These are phyloP conservation scores for Trichogramma pretiosum DNA, from an alignment of 1,140 invertebrate genomes.

Conservation along the genomic window DNA sequence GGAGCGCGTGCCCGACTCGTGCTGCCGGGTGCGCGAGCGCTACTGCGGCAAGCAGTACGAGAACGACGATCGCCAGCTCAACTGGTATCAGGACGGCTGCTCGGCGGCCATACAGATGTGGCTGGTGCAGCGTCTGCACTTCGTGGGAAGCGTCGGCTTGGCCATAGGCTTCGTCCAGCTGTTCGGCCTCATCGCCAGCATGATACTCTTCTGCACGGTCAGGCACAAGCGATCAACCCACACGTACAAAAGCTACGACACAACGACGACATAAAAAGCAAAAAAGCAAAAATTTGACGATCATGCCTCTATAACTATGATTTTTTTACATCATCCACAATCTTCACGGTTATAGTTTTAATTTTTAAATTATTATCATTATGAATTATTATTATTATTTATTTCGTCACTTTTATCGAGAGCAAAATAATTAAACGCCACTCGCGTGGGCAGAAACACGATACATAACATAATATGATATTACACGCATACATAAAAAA, in stretches of 20 bases:
- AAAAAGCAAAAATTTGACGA: too few species aligned
- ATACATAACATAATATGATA: too few species aligned
- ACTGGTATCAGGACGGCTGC: conserved; percentile 61
- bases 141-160: conserved; percentile 61
- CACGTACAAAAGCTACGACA: conserved; percentile 60
- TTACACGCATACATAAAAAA: too few species aligned
- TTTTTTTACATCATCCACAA: too few species aligned
- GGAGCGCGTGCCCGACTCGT: conserved; percentile 69
- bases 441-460: too few species aligned
- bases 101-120: conserved; percentile 58
- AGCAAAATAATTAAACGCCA: too few species aligned
- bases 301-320: too few species aligned
- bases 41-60: conserved; percentile 36
- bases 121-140: conserved; percentile 59
- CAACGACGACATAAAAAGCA: conserved; percentile 48
- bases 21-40: conserved; percentile 55
- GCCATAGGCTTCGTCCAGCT: conserved; percentile 61
- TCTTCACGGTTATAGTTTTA: too few species aligned
- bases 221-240: conserved; percentile 60
- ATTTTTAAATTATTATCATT: too few species aligned
- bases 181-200: conserved; percentile 65
- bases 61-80: conserved; percentile 27
- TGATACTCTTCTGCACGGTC: conserved; percentile 68
- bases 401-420: too few species aligned
- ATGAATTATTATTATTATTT: too few species aligned